Evolutionary conservation across 2,888 invertebrate genomes (phyloP), one percentile per base, ranked within the genome.

Genomic region (Cryptocephalus moraei): DNA sequence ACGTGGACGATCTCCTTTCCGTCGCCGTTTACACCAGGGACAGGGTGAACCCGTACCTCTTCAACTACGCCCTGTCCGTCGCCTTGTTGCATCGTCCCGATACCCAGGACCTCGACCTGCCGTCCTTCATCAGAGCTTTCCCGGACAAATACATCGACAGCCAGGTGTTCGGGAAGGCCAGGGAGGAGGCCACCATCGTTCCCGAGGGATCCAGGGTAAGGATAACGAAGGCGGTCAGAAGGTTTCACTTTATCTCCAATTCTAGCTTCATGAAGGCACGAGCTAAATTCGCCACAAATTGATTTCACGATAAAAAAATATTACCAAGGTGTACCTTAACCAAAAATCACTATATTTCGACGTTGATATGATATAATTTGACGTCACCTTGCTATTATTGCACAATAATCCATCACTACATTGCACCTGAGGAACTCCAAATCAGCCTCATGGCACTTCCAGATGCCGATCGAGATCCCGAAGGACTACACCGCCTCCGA

Each of bases 81-180:
- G 84, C 86, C 1, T 67, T 89, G 32, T 75, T 86, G 60, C 87
- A 88, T 72, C 78, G 86, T 9, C 66, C 70, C 0, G 87, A 88
- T 63, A 85, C 86, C 2, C 80, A 80, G 59, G 76, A 82, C 39
- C 61, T 89, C 22, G 75, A 77, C 46, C 68, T 87, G 41, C 90
- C 90, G 0, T 79, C 85, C 0, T 79, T 90, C 54, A 79, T 81
- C 36, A 84, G 88, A 66, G 75, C 81, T 0, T 89, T 91, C 67
- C 92, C 91, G 0, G 83, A 84, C 63, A 87, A 88, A 67, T 91
- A 86, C 67, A 73, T 91, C 59, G 87, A 88, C 58, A 80, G 86
- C 9, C 79, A 81, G 39, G 76, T 84, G 6, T 82, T 90, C 63
- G 72, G 78, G 1, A 73, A 77, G 44, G 86, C 85, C 0, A 75